Conservation (phyloP, 1,140 invertebrate genomes). For the Chrysoperla carnea region DNA sequence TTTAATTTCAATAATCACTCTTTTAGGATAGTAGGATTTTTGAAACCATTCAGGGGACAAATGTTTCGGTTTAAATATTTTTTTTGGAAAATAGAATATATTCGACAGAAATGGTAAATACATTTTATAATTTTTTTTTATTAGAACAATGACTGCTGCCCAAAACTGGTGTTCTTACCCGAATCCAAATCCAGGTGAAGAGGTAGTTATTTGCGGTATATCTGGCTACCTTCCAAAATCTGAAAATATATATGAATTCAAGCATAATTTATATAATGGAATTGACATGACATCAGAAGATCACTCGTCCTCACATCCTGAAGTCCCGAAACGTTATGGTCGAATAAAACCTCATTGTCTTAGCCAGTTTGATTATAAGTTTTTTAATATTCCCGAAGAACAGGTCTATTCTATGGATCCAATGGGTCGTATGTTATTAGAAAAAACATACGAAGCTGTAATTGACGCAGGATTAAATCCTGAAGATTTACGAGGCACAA, state of each 20-base stretch:
- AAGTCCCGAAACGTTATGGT: background rate
- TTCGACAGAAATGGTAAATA: too few relatives aligned
- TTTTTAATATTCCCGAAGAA: slow-evolving; percentile 25
- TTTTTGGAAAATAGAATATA: too few relatives aligned
- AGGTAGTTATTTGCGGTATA: background rate
- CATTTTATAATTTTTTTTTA: too few relatives aligned
- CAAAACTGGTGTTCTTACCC: too few relatives aligned
- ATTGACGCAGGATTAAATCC: slow-evolving; percentile 41
- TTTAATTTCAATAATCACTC: too few relatives aligned
- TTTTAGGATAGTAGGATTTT: too few relatives aligned
- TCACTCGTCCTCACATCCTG: background rate
- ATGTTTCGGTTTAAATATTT: too few relatives aligned
- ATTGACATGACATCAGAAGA: background rate
- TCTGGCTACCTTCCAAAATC: background rate
- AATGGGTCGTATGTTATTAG: slow-evolving; percentile 23
- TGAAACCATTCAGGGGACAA: too few relatives aligned
- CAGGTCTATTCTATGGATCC: slow-evolving; percentile 24
- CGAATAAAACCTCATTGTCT: too few relatives aligned
- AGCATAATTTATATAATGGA: background rate
- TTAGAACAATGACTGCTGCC: too few relatives aligned
- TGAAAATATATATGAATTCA: background rate
- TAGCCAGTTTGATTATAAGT: slow-evolving; percentile 21
- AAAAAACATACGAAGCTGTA: slow-evolving; percentile 25
- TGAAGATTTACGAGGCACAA: slow-evolving; percentile 33
- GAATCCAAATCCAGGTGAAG: too few relatives aligned